These are phyloP conservation scores for Aradus depressus DNA, from an alignment of 2,888 invertebrate species.

Conservation along the genomic window DNA sequence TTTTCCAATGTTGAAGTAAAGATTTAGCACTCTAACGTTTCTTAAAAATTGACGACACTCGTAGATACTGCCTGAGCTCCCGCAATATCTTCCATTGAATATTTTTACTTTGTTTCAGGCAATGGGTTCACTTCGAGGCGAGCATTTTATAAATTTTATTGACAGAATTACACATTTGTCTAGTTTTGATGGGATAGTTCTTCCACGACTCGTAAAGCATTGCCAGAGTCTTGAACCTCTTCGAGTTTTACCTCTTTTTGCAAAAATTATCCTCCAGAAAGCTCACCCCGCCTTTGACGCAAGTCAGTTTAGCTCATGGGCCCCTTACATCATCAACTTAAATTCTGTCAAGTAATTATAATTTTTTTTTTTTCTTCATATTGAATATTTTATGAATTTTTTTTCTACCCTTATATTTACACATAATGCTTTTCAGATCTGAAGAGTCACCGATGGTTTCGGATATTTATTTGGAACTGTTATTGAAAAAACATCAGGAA, in stretches of 20 bases:
- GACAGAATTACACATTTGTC: slow-evolving; percentile 27
- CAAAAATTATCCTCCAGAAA: slow-evolving; percentile 25
- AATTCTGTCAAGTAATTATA: slow-evolving; percentile 1
- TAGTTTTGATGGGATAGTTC: slow-evolving; percentile 49
- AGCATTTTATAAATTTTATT: slow-evolving; percentile 19
- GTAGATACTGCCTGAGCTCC: too few relatives aligned
- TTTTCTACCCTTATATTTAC: neutral
- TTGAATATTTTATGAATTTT: neutral
- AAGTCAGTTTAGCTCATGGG: slow-evolving; percentile 14
- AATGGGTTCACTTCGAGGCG: slow-evolving; percentile 20
- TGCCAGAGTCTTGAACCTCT: slow-evolving; percentile 19
- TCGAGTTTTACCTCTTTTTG: slow-evolving; percentile 19
- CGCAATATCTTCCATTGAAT: too few relatives aligned
- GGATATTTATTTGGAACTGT: slow-evolving; percentile 4
- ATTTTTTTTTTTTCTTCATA: neutral
- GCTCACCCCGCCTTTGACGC: slow-evolving; percentile 16
- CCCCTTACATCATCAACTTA: slow-evolving; percentile 23
- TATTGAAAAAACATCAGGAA: slow-evolving; percentile 1
- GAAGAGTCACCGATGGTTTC: slow-evolving; percentile 1
- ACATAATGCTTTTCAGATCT: neutral
- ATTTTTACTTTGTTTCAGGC: slow-evolving; percentile 38
- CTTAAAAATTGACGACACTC: too few relatives aligned
- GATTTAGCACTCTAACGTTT: too few relatives aligned
- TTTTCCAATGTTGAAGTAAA: too few relatives aligned
- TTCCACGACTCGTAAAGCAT: slow-evolving; percentile 51